These are phyloP conservation scores for Chorisops tibialis DNA, from an alignment of 2,888 invertebrate genomes.

Conservation along the genomic window DNA sequence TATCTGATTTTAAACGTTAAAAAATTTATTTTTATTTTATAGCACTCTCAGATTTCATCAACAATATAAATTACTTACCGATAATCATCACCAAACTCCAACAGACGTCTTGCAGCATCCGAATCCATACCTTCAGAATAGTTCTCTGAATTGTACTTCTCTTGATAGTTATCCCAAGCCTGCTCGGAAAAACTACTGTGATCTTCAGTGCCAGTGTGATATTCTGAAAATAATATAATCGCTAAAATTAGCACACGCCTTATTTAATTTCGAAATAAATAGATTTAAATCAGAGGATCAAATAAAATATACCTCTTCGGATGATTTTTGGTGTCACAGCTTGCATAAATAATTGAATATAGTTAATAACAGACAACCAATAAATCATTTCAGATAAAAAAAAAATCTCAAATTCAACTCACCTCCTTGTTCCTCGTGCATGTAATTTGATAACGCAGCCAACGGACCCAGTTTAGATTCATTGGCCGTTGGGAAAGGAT, in stretches of 20 bases:
- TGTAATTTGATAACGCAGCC: constrained; percentile 50
- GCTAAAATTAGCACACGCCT: not conserved
- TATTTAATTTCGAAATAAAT: no score
- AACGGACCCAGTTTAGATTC: constrained; percentile 49
- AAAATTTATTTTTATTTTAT: no score
- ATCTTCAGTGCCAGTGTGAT: constrained; percentile 65
- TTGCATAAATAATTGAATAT: constrained; percentile 40
- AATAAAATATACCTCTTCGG: constrained; percentile 39
- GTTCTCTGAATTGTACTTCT: constrained; percentile 86
- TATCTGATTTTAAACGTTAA: not conserved
- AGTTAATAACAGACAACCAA: not conserved
- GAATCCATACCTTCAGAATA: constrained; percentile 85
- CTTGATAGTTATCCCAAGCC: constrained; percentile 96
- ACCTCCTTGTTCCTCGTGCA: constrained; percentile 46
- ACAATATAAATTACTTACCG: constrained; percentile 54
- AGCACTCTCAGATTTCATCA: no score
- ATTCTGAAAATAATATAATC: constrained; percentile 48
- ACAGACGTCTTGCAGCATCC: constrained; percentile 74
- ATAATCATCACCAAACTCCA: constrained; percentile 90
- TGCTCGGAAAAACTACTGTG: constrained; percentile 84
- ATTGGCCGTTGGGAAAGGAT: constrained; percentile 50
- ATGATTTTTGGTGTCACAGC: constrained; percentile 47
- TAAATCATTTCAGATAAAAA: not conserved
- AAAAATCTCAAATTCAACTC: no score
- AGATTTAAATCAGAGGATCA: not conserved